A percentile compares a stretch with the other conserved stretches of the same genome.
phyloP scores from a whole-genome alignment of 2,797 vertebrate genomes.

The Chiroxiphia lanceolata region DNA sequence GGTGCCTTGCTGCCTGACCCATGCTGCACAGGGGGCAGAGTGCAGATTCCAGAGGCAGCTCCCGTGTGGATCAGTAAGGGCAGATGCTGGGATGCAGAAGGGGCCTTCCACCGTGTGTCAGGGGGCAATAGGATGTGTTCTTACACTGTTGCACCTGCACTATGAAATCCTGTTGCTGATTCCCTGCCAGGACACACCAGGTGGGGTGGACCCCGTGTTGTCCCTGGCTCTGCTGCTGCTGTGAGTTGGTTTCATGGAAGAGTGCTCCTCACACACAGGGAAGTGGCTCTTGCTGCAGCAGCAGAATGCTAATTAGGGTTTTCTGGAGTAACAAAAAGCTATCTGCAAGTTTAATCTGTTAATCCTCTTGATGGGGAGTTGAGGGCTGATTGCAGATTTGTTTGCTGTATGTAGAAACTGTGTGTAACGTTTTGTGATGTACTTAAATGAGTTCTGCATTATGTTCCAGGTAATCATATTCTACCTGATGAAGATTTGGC shows the following conservation, averaged over 20 bases:
- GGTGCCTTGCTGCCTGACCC: not conserved
- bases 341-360: not conserved
- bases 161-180: not conserved
- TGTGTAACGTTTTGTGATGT: not conserved
- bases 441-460: slow-evolving; percentile 45
- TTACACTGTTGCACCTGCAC: not conserved
- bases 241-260: not conserved
- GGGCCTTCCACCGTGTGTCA: not conserved
- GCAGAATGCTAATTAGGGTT: not conserved
- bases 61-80: fast-evolving
- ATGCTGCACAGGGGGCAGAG: not conserved
- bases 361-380: not conserved
- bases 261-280: not conserved
- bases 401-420: not conserved
- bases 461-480: slow-evolving; percentile 92
- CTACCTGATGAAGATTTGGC: slow-evolving; percentile 98
- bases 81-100: not conserved
- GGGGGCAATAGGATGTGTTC: not conserved
- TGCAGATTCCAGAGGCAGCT: not conserved
- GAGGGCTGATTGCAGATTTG: not conserved
- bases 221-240: not conserved
- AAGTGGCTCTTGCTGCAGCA: not conserved
- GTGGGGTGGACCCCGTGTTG: not conserved
- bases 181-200: not conserved
- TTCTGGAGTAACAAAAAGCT: not conserved